Evolutionary conservation across 2,113 vertebrate genomes (phyloP).

Genomic region (Amphiprion percula): DNA sequence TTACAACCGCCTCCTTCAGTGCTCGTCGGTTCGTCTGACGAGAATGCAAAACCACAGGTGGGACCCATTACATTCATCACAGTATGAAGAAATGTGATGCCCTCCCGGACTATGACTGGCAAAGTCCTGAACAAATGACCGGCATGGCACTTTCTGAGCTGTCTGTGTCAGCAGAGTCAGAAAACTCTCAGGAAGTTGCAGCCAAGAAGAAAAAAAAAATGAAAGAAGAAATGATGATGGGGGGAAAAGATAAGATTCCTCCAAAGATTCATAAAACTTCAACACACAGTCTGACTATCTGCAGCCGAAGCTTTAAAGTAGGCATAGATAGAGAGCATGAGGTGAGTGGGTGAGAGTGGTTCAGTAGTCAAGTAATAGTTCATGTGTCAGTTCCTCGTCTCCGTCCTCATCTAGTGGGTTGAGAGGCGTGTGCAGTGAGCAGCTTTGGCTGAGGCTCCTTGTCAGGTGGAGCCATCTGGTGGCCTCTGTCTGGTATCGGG

Average conservation of each 20-base stretch:
- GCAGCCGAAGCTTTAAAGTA: constrained; percentile 49
- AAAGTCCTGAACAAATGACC: constrained; percentile 30
- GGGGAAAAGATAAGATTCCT: constrained; percentile 9
- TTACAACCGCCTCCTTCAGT: constrained; percentile 13
- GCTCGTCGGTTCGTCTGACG: background rate
- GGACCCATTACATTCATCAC: constrained; percentile 58
- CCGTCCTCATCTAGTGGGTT: constrained; percentile 41
- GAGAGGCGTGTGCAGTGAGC: constrained; percentile 61
- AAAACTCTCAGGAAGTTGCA: constrained; percentile 40
- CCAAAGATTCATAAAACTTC: constrained; percentile 48
- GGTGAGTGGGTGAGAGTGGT: constrained; percentile 58
- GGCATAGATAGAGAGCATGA: constrained; percentile 35
- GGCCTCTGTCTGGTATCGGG: constrained; percentile 52
- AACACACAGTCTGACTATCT: constrained; percentile 41
- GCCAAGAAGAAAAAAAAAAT: constrained; percentile 30
- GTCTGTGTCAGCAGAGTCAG: constrained; percentile 2
- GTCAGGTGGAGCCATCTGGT: constrained; percentile 73
- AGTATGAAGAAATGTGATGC: constrained; percentile 38
- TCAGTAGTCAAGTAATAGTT: constrained; percentile 74
- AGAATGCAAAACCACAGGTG: background rate
- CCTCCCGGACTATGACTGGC: constrained; percentile 39
- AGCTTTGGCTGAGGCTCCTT: constrained; percentile 81
- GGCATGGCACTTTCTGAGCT: constrained; percentile 32
- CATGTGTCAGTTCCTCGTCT: constrained; percentile 26
- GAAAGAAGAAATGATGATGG: constrained; percentile 7